Evolutionary conservation across 2,113 vertebrate species (phyloP).

Genomic region (Melanerpes formicivorus): DNA sequence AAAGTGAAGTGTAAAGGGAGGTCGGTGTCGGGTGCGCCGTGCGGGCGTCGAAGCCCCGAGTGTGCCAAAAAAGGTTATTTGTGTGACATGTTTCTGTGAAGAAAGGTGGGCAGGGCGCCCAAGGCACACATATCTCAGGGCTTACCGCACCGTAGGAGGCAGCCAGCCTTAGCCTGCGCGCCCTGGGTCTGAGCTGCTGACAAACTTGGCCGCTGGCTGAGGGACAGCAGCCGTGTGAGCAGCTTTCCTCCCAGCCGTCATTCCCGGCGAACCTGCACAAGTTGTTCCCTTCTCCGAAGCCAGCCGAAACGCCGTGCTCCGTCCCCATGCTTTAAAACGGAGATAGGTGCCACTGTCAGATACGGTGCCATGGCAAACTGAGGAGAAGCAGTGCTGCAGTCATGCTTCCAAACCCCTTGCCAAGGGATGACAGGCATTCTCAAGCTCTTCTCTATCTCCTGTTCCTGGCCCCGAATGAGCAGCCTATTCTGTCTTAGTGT

Average conservation of each 20-base stretch:
- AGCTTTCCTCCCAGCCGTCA: accelerated
- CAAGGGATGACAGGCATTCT: too few species aligned
- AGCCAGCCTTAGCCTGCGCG: not conserved
- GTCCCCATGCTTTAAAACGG: too few species aligned
- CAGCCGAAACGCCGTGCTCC: accelerated
- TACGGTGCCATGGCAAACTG: too few species aligned
- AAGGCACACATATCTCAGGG: accelerated
- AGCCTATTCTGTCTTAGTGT: too few species aligned
- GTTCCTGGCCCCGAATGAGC: too few species aligned
- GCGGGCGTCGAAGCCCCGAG: accelerated
- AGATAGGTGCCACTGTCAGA: accelerated
- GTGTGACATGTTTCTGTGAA: not conserved
- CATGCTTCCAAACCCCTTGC: too few species aligned
- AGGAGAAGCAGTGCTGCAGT: too few species aligned
- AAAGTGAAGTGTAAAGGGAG: accelerated
- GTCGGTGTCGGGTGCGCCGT: accelerated
- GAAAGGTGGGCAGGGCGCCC: accelerated
- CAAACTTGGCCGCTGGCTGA: not conserved
- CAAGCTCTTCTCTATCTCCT: too few species aligned
- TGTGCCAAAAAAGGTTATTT: not conserved
- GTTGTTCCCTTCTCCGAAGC: not conserved
- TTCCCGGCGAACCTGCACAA: accelerated
- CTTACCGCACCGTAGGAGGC: too few species aligned
- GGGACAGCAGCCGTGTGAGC: accelerated
- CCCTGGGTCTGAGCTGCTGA: accelerated